Conservation (phyloP, 2,888 invertebrate species). For the Diadegma fenestrale region DNA sequence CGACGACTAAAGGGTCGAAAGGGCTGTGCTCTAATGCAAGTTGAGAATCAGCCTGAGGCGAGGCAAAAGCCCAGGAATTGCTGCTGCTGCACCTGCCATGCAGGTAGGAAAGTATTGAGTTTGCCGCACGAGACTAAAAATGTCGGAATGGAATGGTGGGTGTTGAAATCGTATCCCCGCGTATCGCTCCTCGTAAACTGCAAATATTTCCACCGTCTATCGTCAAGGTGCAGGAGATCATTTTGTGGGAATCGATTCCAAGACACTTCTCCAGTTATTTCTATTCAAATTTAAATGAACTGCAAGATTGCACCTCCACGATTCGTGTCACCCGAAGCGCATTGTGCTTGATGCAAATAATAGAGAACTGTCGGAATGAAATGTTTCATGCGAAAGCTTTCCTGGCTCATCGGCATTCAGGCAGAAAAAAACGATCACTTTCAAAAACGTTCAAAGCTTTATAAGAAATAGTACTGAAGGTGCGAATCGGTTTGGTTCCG, state of each 20-base stretch:
- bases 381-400: slow-evolving; percentile 41
- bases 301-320: slow-evolving; percentile 8
- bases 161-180: slow-evolving; percentile 15
- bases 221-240: slow-evolving; percentile 3
- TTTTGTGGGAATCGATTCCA: slow-evolving; percentile 50
- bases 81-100: slow-evolving; percentile 63
- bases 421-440: slow-evolving; percentile 14
- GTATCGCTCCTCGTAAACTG: slow-evolving; percentile 43
- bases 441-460: background rate
- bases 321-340: background rate
- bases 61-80: slow-evolving; percentile 40
- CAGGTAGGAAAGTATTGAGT: slow-evolving; percentile 41
- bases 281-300: slow-evolving; percentile 52
- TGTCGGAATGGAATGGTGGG: slow-evolving; percentile 8
- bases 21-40: slow-evolving; percentile 27
- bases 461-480: slow-evolving; percentile 56
- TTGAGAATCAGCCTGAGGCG: slow-evolving; percentile 40
- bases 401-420: background rate
- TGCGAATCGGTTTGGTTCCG: slow-evolving; percentile 66
- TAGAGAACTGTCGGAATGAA: slow-evolving; percentile 8
- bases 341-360: slow-evolving; percentile 4
- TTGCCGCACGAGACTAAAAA: slow-evolving; percentile 36
- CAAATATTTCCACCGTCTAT: slow-evolving; percentile 21
- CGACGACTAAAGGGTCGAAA: slow-evolving; percentile 14
- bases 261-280: slow-evolving; percentile 34